Percentiles rank a stretch among this genome's conserved stretches.
Conservation (phyloP, 2,888 invertebrate species). For the Globia sparganii region DNA sequence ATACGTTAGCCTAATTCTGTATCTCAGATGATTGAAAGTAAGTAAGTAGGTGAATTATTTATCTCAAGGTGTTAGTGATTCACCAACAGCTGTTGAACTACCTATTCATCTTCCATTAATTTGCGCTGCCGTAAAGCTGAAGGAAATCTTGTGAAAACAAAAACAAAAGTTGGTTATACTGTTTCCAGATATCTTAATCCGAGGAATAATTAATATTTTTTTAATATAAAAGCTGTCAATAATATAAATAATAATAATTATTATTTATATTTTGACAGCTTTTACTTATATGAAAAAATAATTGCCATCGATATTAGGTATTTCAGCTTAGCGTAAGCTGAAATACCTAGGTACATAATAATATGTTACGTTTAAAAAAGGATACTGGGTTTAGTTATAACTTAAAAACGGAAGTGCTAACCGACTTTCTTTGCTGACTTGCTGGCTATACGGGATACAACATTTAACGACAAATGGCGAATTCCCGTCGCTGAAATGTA, state of each 20-base stretch:
- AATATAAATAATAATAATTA: no score
- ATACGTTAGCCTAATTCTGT: background rate
- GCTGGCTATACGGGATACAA: background rate
- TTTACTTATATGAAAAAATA: no score
- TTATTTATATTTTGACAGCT: no score
- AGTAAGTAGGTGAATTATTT: no score
- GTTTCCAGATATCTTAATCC: background rate
- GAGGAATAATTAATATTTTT: no score
- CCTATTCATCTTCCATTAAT: background rate
- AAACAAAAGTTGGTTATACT: background rate
- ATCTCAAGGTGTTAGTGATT: background rate
- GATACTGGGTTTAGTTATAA: background rate
- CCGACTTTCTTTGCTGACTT: background rate
- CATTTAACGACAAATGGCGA: background rate
- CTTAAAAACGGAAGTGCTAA: background rate
- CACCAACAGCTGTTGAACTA: background rate
- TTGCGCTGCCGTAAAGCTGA: background rate
- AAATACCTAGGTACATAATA: no score
- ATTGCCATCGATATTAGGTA: no score
- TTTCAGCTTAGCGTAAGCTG: no score
- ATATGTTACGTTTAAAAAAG: background rate
- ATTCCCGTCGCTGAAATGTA: background rate
- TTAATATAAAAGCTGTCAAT: no score
- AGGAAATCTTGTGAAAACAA: background rate
- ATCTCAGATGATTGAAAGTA: background rate